These are phyloP conservation scores for Procavia capensis DNA, from an alignment of 2,113 vertebrate species.

Conservation along the genomic window DNA sequence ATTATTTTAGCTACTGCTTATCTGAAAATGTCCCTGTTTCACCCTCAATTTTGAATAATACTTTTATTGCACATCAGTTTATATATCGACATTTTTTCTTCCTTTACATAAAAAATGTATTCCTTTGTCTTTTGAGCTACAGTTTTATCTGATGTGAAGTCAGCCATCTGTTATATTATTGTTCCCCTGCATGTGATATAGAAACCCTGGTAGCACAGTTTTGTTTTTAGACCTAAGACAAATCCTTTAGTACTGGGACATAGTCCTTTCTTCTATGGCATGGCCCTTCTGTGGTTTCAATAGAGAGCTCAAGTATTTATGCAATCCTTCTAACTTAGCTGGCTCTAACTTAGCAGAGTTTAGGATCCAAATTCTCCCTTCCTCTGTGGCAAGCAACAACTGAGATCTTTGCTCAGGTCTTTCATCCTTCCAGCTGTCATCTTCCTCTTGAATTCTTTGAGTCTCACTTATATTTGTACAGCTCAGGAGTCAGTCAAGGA, in stretches of 20 bases:
- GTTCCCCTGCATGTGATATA: background rate
- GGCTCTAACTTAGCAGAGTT: background rate
- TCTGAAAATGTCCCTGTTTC: background rate
- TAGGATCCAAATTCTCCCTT: too few species aligned
- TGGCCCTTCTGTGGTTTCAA: background rate
- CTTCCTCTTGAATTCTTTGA: background rate
- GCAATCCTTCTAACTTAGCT: background rate
- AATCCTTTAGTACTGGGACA: background rate
- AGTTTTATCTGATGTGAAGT: background rate
- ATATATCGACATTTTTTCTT: background rate
- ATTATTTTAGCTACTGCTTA: background rate
- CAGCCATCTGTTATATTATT: background rate
- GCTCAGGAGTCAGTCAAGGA: background rate
- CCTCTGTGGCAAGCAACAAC: too few species aligned
- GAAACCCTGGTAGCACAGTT: background rate
- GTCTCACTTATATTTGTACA: background rate
- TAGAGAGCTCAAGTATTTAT: background rate
- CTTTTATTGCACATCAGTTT: background rate
- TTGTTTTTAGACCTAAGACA: background rate
- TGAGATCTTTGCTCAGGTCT: background rate
- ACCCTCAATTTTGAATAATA: background rate
- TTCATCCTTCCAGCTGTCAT: background rate
- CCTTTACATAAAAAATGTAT: background rate
- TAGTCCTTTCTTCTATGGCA: background rate
- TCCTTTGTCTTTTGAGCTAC: background rate